These are phyloP conservation scores for Metalampra italica DNA, from an alignment of 2,888 invertebrate species.

Conservation along the genomic window DNA sequence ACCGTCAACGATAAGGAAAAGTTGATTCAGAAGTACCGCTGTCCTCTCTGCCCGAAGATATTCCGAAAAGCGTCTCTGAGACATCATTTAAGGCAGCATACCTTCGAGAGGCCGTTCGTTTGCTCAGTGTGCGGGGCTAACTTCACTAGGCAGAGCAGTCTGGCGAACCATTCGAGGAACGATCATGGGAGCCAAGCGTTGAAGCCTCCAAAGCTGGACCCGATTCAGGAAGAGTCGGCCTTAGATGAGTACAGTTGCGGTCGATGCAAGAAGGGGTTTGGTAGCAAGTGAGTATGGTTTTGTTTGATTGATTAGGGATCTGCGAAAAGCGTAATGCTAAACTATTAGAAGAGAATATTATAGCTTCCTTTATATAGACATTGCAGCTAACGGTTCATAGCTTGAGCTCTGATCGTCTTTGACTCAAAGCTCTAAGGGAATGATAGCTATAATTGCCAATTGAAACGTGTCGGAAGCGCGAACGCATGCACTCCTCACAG, in stretches of 20 bases:
- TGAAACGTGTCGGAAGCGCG: not conserved
- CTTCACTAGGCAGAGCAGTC: conserved; percentile 82
- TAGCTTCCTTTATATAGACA: too few relatives aligned
- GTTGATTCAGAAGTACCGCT: conserved; percentile 74
- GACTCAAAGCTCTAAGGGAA: not conserved
- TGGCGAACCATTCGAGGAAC: conserved; percentile 78
- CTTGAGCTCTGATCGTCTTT: not conserved
- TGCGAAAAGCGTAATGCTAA: too few relatives aligned
- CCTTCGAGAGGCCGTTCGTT: conserved; percentile 83
- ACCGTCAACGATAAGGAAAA: conserved; percentile 39
- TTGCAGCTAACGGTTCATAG: not conserved
- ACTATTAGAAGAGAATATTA: too few relatives aligned
- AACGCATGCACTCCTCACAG: conserved; percentile 15
- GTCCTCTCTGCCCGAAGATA: conserved; percentile 82
- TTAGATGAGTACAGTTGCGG: conserved; percentile 31
- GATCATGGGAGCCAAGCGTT: conserved; percentile 58
- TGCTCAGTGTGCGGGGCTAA: conserved; percentile 81
- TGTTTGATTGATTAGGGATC: too few relatives aligned
- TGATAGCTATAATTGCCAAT: not conserved
- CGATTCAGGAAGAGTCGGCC: conserved; percentile 20
- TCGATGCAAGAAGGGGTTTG: conserved; percentile 43
- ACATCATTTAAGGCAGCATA: conserved; percentile 85
- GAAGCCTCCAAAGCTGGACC: conserved; percentile 23
- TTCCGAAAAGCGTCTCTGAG: conserved; percentile 83
- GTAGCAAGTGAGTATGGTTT: not conserved